Evolutionary conservation across 2,888 invertebrate species (phyloP).

Genomic region (Glaucopsyche alexis): DNA sequence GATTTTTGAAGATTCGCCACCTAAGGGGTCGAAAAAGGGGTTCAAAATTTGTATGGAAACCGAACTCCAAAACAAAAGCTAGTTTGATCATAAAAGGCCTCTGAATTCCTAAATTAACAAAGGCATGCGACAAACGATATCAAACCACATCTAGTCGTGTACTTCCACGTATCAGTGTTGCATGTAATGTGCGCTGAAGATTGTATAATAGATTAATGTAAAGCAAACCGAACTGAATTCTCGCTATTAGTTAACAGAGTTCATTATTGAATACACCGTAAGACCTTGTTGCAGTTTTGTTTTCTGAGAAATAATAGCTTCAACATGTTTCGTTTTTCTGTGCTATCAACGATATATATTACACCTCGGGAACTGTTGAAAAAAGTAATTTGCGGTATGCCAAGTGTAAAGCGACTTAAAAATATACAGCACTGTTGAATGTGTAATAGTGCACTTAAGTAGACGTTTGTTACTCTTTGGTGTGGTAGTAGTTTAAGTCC

Average conservation of each 20-base stretch:
- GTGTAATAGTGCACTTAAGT: not conserved
- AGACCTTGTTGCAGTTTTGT: constrained; percentile 10
- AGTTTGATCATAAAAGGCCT: not conserved
- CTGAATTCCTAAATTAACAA: not conserved
- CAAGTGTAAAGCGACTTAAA: not conserved
- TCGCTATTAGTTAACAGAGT: not conserved
- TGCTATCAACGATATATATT: constrained; percentile 26
- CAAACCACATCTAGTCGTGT: constrained; percentile 13
- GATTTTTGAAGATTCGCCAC: no score
- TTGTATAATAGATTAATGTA: constrained; percentile 3
- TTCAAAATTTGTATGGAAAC: no score
- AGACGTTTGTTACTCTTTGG: not conserved
- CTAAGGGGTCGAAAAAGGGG: no score
- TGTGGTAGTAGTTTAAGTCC: no score
- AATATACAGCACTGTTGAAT: not conserved
- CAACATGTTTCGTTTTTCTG: constrained; percentile 22
- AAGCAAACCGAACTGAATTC: not conserved
- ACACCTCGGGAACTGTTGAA: constrained; percentile 4
- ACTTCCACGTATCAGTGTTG: not conserved
- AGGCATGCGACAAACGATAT: constrained; percentile 12
- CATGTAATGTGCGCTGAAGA: constrained; percentile 21
- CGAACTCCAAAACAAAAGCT: no score
- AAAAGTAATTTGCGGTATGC: constrained; percentile 22
- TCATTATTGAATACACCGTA: not conserved
- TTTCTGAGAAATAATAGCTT: constrained; percentile 19